Percentiles rank a stretch among this genome's conserved stretches.
These are phyloP conservation scores for Monochamus alternatus DNA, from an alignment of 2,888 invertebrate genomes.

Conservation along the genomic window DNA sequence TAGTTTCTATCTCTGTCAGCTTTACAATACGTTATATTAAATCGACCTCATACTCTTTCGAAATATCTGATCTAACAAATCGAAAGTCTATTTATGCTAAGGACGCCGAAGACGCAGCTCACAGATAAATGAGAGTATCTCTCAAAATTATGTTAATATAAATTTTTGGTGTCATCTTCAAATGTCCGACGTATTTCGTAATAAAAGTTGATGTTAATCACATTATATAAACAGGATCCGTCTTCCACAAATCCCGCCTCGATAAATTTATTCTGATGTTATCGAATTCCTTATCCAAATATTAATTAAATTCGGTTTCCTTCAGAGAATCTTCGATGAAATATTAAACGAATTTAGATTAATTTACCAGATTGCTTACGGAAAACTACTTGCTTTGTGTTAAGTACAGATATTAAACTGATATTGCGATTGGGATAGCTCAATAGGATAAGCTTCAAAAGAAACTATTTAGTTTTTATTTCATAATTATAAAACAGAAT, in stretches of 20 bases:
- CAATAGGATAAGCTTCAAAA: too few relatives aligned
- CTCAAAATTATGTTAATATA: slow-evolving; percentile 1
- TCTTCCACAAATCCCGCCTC: slow-evolving; percentile 34
- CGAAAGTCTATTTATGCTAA: too few relatives aligned
- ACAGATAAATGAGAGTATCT: not conserved
- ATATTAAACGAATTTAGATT: slow-evolving; percentile 41
- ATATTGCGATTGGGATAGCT: not conserved
- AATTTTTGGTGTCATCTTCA: slow-evolving; percentile 22
- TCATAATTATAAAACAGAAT: too few relatives aligned
- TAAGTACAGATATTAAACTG: slow-evolving; percentile 26
- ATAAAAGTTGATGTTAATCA: slow-evolving; percentile 22
- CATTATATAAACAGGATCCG: slow-evolving; percentile 31
- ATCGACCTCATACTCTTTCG: too few relatives aligned
- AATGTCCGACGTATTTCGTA: slow-evolving; percentile 2
- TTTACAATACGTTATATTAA: too few relatives aligned
- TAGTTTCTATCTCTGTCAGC: too few relatives aligned
- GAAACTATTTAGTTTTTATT: too few relatives aligned
- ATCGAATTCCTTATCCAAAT: slow-evolving; percentile 37
- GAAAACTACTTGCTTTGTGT: slow-evolving; percentile 28
- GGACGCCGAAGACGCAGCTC: too few relatives aligned
- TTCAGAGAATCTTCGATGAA: slow-evolving; percentile 32
- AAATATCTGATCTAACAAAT: too few relatives aligned
- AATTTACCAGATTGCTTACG: slow-evolving; percentile 33
- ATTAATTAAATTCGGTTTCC: slow-evolving; percentile 38
- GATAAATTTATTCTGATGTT: slow-evolving; percentile 37